Conservation (phyloP, 2,113 vertebrate genomes). For the Trichechus manatus region DNA sequence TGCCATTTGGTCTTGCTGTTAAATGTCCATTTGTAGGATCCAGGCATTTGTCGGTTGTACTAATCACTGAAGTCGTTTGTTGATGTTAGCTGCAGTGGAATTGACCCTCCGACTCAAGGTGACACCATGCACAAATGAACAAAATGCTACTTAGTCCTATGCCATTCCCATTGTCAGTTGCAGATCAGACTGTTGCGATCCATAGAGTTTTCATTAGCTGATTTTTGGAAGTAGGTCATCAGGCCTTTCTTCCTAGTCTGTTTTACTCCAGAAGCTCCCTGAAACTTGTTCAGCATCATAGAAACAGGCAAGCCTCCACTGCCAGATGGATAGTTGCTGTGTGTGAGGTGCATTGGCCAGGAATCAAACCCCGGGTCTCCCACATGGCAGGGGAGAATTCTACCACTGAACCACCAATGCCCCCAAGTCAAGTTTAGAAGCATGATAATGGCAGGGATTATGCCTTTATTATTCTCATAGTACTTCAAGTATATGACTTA, state of each 20-base stretch:
- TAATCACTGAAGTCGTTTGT: constrained; percentile 28
- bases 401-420: background rate
- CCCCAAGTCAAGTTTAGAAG: background rate
- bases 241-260: background rate
- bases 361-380: background rate
- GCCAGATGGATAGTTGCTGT: background rate
- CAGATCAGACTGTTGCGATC: background rate
- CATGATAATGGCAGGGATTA: background rate
- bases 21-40: constrained; percentile 35
- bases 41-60: constrained; percentile 41
- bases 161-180: background rate
- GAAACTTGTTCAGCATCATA: background rate
- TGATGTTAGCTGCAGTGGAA: background rate
- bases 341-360: background rate
- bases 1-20: constrained; percentile 71
- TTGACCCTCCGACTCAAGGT: background rate
- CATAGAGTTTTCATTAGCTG: background rate
- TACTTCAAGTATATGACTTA: background rate
- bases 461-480: background rate
- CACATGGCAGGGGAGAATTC: background rate
- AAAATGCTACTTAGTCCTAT: background rate
- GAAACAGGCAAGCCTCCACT: background rate
- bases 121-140: background rate
- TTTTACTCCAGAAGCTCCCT: background rate
- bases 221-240: background rate